A percentile compares a stretch with the other conserved stretches of the same genome.
Conservation (phyloP, 1,140 invertebrate species). For the Pachypsylla venusta region DNA sequence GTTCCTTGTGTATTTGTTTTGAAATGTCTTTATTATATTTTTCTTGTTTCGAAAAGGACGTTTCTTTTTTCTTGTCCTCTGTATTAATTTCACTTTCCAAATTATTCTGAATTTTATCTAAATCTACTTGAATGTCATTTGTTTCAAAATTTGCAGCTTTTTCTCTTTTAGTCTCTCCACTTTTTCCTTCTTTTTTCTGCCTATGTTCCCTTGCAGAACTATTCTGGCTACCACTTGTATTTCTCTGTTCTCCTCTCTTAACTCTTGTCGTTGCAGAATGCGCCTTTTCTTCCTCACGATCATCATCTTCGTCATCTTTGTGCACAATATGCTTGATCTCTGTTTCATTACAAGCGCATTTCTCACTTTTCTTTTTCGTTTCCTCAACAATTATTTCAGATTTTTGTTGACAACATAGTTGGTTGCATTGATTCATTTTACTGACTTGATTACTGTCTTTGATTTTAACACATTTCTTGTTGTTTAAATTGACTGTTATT, state of each 20-base stretch:
- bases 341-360: conserved; percentile 23
- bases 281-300: conserved; percentile 32
- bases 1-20: conserved; percentile 12
- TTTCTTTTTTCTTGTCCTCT: conserved; percentile 14
- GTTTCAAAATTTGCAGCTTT: background rate
- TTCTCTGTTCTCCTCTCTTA: conserved; percentile 14
- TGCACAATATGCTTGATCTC: conserved; percentile 18
- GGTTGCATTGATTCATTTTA: background rate
- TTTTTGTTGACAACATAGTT: conserved; percentile 3
- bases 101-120: too few relatives aligned
- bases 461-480: conserved; percentile 3
- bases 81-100: too few relatives aligned
- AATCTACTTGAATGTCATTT: too few relatives aligned
- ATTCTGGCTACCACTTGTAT: conserved; percentile 13
- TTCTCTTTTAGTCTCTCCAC: conserved; percentile 1
- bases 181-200: background rate
- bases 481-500: conserved; percentile 9
- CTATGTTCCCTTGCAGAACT: background rate
- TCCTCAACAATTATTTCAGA: background rate
- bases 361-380: conserved; percentile 28
- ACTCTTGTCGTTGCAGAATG: conserved; percentile 24
- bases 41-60: conserved; percentile 5
- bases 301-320: conserved; percentile 11
- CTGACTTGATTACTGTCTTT: background rate
- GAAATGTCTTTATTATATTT: conserved; percentile 10